Evolutionary conservation across 2,113 vertebrate genomes (phyloP).

Genomic region (Phoenicopterus ruber): DNA sequence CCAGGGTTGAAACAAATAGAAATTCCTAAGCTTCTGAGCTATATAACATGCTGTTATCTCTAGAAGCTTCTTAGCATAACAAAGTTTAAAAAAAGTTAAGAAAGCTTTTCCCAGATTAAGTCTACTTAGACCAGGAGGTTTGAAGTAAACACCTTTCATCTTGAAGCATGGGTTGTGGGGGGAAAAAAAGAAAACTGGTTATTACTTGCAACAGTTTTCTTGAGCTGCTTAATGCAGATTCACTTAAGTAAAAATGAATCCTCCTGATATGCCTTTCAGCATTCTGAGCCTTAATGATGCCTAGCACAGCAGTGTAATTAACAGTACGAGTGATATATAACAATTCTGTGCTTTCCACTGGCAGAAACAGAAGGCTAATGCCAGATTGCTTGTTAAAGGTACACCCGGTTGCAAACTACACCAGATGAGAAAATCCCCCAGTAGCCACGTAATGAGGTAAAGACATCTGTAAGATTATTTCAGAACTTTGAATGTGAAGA

Average conservation of each 20-base stretch:
- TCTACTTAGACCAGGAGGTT: background rate
- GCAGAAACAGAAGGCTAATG: constrained; percentile 71
- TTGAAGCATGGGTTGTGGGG: background rate
- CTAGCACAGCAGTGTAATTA: constrained; percentile 68
- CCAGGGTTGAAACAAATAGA: background rate
- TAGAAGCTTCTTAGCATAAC: background rate
- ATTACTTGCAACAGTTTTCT: constrained; percentile 14
- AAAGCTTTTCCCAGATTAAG: background rate
- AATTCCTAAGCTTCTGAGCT: background rate
- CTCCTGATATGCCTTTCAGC: constrained; percentile 55
- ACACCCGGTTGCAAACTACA: constrained; percentile 46
- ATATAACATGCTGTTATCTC: background rate
- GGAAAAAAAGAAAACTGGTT: background rate
- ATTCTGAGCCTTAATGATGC: constrained; percentile 66
- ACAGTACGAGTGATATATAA: constrained; percentile 58
- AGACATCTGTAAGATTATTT: constrained; percentile 73
- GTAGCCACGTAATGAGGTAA: constrained; percentile 68
- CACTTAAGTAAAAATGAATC: constrained; percentile 60
- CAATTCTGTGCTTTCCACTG: constrained; percentile 45
- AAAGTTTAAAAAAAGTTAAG: background rate
- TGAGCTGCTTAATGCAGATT: constrained; percentile 31
- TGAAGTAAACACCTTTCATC: background rate
- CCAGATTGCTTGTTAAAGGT: constrained; percentile 78
- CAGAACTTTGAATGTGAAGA: constrained; percentile 40
- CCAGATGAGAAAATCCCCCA: constrained; percentile 71